These are phyloP conservation scores for Eleginops maclovinus DNA, from an alignment of 2,113 vertebrate genomes.

Conservation along the genomic window DNA sequence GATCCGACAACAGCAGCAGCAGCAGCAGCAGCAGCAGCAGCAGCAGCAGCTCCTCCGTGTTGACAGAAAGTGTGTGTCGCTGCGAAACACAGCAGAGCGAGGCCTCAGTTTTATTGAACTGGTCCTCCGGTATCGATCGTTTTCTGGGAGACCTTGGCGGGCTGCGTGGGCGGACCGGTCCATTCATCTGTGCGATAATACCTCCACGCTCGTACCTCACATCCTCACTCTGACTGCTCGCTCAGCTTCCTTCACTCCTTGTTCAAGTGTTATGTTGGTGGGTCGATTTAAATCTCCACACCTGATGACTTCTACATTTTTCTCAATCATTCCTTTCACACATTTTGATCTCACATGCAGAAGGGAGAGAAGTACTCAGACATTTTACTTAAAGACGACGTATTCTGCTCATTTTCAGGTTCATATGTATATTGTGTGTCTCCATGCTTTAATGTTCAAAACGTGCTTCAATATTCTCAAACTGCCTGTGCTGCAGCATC, in stretches of 20 bases:
- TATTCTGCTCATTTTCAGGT: no score
- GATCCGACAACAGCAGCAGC: constrained; percentile 32
- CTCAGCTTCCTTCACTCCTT: neutral
- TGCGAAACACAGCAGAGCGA: constrained; percentile 3
- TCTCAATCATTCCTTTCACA: neutral
- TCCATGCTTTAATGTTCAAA: no score
- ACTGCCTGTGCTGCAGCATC: no score
- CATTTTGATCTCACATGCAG: neutral
- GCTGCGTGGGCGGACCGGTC: neutral
- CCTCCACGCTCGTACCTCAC: neutral
- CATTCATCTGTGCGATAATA: constrained; percentile 8
- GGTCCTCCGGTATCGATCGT: neutral
- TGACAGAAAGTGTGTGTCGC: constrained; percentile 18
- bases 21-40: no score
- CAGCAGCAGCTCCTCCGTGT: neutral
- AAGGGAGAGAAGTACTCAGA: no score
- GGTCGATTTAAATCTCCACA: neutral
- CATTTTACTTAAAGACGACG: no score
- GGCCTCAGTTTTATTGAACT: constrained; percentile 20
- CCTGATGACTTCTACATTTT: neutral
- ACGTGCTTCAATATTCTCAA: no score
- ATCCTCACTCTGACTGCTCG: neutral
- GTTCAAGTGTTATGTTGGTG: neutral
- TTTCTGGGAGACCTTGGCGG: constrained; percentile 5
- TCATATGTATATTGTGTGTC: no score